phyloP scores from a whole-genome alignment of 2,888 invertebrate species.

The Altica lythri region DNA sequence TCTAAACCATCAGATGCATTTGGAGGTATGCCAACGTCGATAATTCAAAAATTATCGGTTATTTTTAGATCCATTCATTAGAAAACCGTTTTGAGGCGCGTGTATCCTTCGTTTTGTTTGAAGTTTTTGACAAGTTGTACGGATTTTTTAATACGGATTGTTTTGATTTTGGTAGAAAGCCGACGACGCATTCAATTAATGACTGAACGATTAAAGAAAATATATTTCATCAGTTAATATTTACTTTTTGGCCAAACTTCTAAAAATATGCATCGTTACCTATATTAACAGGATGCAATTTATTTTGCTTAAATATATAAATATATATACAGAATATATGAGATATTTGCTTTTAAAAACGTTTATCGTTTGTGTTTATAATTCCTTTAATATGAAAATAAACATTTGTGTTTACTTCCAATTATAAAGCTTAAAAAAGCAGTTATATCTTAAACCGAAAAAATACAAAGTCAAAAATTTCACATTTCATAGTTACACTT shows the following conservation, averaged over 20 bases:
- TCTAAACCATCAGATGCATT: slow-evolving; percentile 23
- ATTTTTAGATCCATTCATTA: slow-evolving; percentile 21
- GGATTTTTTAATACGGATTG: slow-evolving; percentile 6
- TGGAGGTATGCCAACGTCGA: slow-evolving; percentile 26
- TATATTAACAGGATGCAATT: too few species aligned
- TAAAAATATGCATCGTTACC: too few species aligned
- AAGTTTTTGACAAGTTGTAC: slow-evolving; percentile 12
- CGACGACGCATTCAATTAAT: slow-evolving; percentile 15
- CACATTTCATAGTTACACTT: too few species aligned
- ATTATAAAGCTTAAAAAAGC: too few species aligned
- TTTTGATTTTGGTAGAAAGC: slow-evolving; percentile 14
- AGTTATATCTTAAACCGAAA: too few species aligned
- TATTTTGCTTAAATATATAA: too few species aligned
- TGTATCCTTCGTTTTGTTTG: slow-evolving; percentile 10
- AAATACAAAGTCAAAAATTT: too few species aligned
- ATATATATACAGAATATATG: too few species aligned
- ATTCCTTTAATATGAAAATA: too few species aligned
- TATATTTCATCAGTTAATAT: slow-evolving; percentile 7
- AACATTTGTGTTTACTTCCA: too few species aligned
- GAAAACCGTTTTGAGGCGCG: slow-evolving; percentile 14
- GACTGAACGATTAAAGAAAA: slow-evolving; percentile 1
- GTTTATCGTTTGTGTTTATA: too few species aligned
- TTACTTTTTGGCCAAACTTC: slow-evolving; percentile 2
- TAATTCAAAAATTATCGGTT: slow-evolving; percentile 27
- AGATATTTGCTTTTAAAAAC: too few species aligned